Evolutionary conservation across 2,797 vertebrate genomes (phyloP), one percentile per base, ranked within the genome.

Genomic region (Schizopygopsis malacanthus): DNA sequence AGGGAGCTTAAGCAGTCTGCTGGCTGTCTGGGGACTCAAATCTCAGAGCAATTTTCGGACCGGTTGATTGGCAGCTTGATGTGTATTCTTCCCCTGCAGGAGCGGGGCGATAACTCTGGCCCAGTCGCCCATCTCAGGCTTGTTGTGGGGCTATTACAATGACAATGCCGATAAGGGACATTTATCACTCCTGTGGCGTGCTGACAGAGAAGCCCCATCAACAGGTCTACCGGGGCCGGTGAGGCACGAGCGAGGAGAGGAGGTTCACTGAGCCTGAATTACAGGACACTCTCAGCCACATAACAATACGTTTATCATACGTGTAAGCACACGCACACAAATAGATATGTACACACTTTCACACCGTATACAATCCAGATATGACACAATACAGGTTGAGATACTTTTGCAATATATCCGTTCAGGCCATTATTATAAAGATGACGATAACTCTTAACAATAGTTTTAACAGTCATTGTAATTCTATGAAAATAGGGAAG

Each of bases 41-140:
- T 96, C 95, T 96, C 96, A 96, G 94, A 96, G 96, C 96, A 96
- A 96, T 96, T 96, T 96, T 95, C 94, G 92, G 92, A 91, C 92
- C 80, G 89, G 93, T 92, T 96, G 95, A 96, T 96, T 96, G 95
- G 95, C 95, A 96, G 95, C 92, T 95, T 96, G 96, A 96, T 96
- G 95, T 92, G 94, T 94, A 94, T 95, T 95, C 94, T 95, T 94
- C 92, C 94, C 94, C 92, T 92, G 92, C 93, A 94, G 94, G 93
- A 94, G 90, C 65, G 71, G 89, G 88, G 91, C 92, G 94, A 96
- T 95, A 95, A 95, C 94, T 95, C 94, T 91, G 88, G 92, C 90
- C 93, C 94, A 94, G 93, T 92, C 91, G 88, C 87, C 90, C 89
- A 88, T 90, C 89, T 88, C 89, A 92, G 93, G 92, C 94, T 92